Base-by-base conservation (phyloP, 2,113 vertebrate species). In the Neomonachus schauinslandi region DNA sequence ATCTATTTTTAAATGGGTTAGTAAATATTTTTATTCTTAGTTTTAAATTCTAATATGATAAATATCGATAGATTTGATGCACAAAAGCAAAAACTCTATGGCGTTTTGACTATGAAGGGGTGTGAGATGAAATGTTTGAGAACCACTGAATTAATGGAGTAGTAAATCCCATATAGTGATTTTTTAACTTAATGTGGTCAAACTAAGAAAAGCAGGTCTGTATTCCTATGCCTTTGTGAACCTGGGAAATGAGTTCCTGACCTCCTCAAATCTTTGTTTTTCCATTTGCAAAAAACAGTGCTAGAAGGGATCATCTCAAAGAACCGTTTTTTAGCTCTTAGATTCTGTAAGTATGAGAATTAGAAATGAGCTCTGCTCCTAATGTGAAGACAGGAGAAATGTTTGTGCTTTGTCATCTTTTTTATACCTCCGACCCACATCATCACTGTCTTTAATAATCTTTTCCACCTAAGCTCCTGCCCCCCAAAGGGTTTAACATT, bases 361-460 rank as follows among this genome's bases (percentile, higher is more conserved):
- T 83, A 95, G 91, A 80, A 74, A 79, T 51, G 53, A 69, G 12
- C 31, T 89, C 82, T 94, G 51, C 31, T 84, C 15, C 71, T 46
- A 65, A 55, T 71, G 39, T 61, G 65, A 95, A 80, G 55, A 10
- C 72, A 89, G 51, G 21, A 80, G 46, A 91, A 96, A 89, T 83
- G 61, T 69, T 91, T 87, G 65, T 65, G 67, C 67, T 94, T 87
- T 90, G 80, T 77, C 74, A 81, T 94, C 49, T 77, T 80, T 94
- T 96, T 76, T 8, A 4, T 74, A 51, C 15, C 11, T 63, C 28
- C 89, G 74, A 86, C 15, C n/a, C 61, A 51, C 10, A 74, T 19
- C 71, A 65, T 22, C 10, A n/a, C 72, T 86, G 12, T 67, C 24
- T 79, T 72, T 61, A 89, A 74, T 18, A 49, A 69, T 63, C n/a